These are phyloP conservation scores for Dolichopus griseipennis DNA, from an alignment of 2,888 invertebrate genomes.

Conservation along the genomic window DNA sequence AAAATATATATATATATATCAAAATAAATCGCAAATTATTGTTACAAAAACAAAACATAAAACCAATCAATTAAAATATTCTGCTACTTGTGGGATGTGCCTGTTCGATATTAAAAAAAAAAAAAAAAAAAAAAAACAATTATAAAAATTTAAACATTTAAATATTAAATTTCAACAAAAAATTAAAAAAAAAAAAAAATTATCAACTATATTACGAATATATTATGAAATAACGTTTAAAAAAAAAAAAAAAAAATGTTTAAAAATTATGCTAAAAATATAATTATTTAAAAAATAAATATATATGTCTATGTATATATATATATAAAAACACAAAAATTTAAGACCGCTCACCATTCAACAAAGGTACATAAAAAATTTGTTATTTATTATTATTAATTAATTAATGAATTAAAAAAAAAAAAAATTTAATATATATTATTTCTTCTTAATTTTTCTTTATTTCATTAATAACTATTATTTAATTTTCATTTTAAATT, in stretches of 20 bases:
- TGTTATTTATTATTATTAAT: slow-evolving; percentile 19
- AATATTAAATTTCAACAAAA: neutral
- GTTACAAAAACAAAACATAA: neutral
- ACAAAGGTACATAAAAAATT: slow-evolving; percentile 40
- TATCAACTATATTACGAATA: neutral
- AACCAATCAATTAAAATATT: neutral
- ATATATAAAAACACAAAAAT: slow-evolving; percentile 23
- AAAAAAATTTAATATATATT: no score
- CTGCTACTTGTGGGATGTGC: neutral
- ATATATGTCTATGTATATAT: slow-evolving; percentile 19
- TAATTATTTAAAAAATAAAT: no score
- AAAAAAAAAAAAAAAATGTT: neutral
- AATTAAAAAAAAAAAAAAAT: no score
- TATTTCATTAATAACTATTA: no score
- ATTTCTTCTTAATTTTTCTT: neutral
- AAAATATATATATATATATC: slow-evolving; percentile 26
- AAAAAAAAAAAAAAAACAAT: no score
- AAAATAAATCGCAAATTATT: slow-evolving; percentile 14
- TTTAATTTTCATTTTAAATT: no score
- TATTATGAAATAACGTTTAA: no score
- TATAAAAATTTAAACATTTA: no score
- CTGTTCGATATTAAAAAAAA: neutral
- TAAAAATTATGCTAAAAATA: no score
- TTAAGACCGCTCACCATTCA: slow-evolving; percentile 42
- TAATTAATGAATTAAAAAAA: neutral